Evolutionary conservation across 1,140 invertebrate species (phyloP).

Genomic region (Tribolium castaneum): DNA sequence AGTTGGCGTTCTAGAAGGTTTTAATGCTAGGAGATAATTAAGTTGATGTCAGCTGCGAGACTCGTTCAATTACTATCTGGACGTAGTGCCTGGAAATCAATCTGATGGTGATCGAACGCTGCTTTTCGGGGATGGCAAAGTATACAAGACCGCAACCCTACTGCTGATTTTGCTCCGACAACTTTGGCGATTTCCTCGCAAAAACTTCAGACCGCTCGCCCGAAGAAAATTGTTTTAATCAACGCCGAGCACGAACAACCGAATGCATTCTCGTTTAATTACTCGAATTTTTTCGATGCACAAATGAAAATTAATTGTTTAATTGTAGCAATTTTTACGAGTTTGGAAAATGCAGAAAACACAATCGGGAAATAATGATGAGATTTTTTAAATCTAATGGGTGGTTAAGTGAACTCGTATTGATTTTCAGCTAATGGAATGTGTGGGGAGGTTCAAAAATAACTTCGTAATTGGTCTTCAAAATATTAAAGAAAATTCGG

Average conservation of each 20-base stretch:
- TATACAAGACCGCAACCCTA: conserved; percentile 29
- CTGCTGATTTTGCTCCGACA: conserved; percentile 10
- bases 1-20: conserved; percentile 49
- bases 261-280: conserved; percentile 3
- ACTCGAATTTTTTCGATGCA: no score
- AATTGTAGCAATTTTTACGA: no score
- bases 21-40: conserved; percentile 50
- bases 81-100: conserved; percentile 48
- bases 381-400: no score
- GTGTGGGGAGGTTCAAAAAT: no score
- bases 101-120: conserved; percentile 32
- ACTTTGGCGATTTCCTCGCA: conserved; percentile 17
- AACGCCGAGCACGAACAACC: conserved; percentile 5
- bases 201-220: neutral
- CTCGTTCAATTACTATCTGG: conserved; percentile 50
- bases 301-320: no score
- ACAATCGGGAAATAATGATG: no score
- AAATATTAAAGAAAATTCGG: no score
- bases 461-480: no score
- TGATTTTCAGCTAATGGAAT: no score
- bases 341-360: no score
- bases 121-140: conserved; percentile 28
- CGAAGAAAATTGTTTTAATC: conserved; percentile 25
- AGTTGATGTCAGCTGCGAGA: conserved; percentile 50
- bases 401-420: no score